phyloP scores from a whole-genome alignment of 2,797 vertebrate genomes.

The Tarsius wallacei region DNA sequence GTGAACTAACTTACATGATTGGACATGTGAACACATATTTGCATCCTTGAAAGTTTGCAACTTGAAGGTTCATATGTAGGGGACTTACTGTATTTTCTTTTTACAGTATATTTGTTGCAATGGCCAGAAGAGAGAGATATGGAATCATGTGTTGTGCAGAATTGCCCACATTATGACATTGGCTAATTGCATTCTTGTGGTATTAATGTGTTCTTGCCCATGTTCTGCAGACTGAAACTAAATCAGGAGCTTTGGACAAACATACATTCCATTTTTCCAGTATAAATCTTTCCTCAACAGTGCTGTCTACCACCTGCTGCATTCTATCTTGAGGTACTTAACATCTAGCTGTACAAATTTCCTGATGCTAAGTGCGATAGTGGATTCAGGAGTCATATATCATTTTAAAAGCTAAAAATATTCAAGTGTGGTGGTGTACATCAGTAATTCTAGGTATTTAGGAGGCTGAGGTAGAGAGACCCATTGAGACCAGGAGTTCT shows the following conservation, averaged over 20 bases:
- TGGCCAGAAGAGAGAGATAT: constrained; percentile 69
- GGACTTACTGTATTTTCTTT: not conserved
- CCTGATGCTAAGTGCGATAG: not conserved
- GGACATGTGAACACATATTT: too few relatives aligned
- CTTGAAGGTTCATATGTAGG: too few relatives aligned
- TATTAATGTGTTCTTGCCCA: not conserved
- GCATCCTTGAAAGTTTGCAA: too few relatives aligned
- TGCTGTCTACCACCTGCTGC: not conserved
- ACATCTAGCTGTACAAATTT: not conserved
- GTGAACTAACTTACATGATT: too few relatives aligned
- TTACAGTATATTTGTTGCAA: constrained; percentile 43
- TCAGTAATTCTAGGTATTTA: too few relatives aligned
- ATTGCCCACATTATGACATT: not conserved
- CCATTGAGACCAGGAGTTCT: too few relatives aligned
- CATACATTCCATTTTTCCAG: not conserved
- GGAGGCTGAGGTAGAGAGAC: too few relatives aligned
- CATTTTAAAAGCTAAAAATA: not conserved
- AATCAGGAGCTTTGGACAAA: not conserved
- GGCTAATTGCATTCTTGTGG: too few relatives aligned
- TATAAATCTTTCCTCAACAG: too few relatives aligned
- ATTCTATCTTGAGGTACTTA: not conserved
- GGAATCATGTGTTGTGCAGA: not conserved
- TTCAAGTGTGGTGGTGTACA: too few relatives aligned
- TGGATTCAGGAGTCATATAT: not conserved
- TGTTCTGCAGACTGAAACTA: not conserved